A percentile compares a stretch with the other conserved stretches of the same genome.
Evolutionary conservation across 2,797 vertebrate species (phyloP).

Genomic region (Petrocephalus schoutedeni): DNA sequence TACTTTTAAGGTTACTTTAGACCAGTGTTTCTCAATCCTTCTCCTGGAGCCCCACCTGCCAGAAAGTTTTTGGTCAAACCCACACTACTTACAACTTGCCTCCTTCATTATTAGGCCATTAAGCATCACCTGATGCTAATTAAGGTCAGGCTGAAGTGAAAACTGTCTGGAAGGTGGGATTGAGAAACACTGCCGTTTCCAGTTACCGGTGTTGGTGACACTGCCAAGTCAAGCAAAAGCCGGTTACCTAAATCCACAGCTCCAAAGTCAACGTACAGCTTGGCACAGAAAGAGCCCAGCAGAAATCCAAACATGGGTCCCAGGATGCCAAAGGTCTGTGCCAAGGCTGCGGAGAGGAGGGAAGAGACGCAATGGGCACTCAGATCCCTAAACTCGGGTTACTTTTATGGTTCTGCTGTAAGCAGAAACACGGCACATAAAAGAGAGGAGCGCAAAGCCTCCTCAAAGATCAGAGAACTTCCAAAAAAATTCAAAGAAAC

Average conservation of each 20-base stretch:
- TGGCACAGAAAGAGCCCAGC: constrained; percentile 78
- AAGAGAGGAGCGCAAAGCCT: neutral
- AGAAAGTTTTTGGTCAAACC: no score
- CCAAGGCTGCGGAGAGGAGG: constrained; percentile 59
- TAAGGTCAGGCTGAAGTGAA: no score
- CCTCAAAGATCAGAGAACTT: neutral
- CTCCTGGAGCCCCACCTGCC: no score
- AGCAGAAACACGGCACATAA: neutral
- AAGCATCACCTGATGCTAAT: no score
- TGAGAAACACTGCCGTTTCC: neutral
- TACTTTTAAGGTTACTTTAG: neutral
- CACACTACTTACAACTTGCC: no score
- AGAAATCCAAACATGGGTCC: constrained; percentile 82
- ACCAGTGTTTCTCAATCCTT: neutral
- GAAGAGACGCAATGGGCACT: neutral
- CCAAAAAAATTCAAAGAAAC: neutral
- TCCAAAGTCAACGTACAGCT: constrained; percentile 83
- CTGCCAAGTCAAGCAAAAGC: neutral
- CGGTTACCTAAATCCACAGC: constrained; percentile 75
- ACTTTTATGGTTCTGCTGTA: neutral
- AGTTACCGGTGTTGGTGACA: neutral
- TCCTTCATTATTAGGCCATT: no score
- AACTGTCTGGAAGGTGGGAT: no score
- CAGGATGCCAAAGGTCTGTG: constrained; percentile 72
- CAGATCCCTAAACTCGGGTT: neutral